phyloP scores from a whole-genome alignment of 2,113 vertebrate species.

The Carassius carassius region DNA sequence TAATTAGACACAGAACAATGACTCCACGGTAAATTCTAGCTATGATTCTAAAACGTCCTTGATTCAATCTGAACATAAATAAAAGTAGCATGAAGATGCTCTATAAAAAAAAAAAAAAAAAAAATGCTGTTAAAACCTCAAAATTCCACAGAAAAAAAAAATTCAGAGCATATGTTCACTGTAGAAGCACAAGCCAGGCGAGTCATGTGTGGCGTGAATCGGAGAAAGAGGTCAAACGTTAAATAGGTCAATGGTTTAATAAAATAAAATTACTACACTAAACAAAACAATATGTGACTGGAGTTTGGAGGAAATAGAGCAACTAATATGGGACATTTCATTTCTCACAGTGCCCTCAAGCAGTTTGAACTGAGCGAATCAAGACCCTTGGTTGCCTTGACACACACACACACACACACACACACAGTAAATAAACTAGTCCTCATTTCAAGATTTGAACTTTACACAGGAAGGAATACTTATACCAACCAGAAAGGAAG shows the following conservation, averaged over 20 bases:
- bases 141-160: background rate
- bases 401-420: background rate
- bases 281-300: constrained; percentile 13
- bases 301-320: background rate
- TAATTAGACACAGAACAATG: background rate
- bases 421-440: background rate
- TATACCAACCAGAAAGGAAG: background rate
- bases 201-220: background rate
- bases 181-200: background rate
- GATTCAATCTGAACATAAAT: background rate
- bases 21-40: background rate
- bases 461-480: too few species aligned
- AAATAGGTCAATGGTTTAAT: constrained; percentile 38
- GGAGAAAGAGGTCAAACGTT: background rate
- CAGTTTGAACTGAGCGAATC: background rate
- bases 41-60: background rate
- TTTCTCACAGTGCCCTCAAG: background rate
- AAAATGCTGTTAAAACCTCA: too few species aligned
- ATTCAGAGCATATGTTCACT: constrained; percentile 23
- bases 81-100: background rate
- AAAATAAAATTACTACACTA: constrained; percentile 6
- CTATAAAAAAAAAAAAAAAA: background rate
- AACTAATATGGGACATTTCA: constrained; percentile 1
- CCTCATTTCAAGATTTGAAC: background rate
- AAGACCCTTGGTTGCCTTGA: background rate